A percentile compares a stretch with the other conserved stretches of the same genome.
Conservation (phyloP, 2,888 invertebrate genomes). For the Drosophila lacicola region DNA sequence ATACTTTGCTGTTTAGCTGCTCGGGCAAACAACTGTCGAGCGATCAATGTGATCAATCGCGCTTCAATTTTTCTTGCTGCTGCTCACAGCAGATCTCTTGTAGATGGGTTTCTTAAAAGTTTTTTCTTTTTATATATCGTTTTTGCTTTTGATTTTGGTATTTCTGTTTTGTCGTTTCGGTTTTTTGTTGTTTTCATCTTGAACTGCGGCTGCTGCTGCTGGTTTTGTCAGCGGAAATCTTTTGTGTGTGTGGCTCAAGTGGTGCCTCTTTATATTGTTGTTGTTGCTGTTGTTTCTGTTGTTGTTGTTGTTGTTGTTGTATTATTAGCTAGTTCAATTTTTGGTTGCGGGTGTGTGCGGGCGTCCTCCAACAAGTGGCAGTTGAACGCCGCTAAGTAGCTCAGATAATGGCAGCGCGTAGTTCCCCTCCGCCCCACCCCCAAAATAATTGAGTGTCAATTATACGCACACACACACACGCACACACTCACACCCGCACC, state of each 20-base stretch:
- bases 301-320: constrained; percentile 55
- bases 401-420: constrained; percentile 73
- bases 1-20: constrained; percentile 67
- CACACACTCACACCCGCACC: constrained; percentile 22
- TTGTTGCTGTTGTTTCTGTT: constrained; percentile 47
- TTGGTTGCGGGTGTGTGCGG: constrained; percentile 62
- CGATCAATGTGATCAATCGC: constrained; percentile 78
- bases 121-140: constrained; percentile 6
- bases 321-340: constrained; percentile 76
- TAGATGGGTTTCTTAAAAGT: constrained; percentile 32
- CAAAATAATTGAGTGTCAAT: constrained; percentile 76
- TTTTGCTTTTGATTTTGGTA: constrained; percentile 29
- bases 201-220: constrained; percentile 28
- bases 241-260: constrained; percentile 73
- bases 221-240: constrained; percentile 76
- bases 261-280: constrained; percentile 40
- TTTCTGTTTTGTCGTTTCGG: constrained; percentile 50
- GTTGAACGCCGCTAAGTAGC: constrained; percentile 78
- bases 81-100: constrained; percentile 51
- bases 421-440: constrained; percentile 56
- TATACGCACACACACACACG: constrained; percentile 50
- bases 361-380: constrained; percentile 75
- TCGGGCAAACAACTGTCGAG: constrained; percentile 43
- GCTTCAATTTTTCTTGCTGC: constrained; percentile 73
- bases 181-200: constrained; percentile 33